A percentile compares a stretch with the other conserved stretches of the same genome.
These are phyloP conservation scores for Eptesicus fuscus DNA, from an alignment of 2,113 vertebrate genomes.

Conservation along the genomic window DNA sequence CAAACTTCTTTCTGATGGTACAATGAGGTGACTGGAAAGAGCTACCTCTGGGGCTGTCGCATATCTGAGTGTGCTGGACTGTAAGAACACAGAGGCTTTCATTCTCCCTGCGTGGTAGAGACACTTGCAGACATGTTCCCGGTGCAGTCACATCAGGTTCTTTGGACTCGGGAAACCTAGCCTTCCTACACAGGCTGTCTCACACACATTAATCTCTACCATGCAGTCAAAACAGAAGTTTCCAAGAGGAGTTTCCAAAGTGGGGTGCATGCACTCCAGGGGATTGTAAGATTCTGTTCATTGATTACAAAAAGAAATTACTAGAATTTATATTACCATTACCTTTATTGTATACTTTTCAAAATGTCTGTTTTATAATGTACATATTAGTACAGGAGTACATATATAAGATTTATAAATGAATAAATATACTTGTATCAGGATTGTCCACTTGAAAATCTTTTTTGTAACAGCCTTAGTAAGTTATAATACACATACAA, in stretches of 20 bases:
- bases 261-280: neutral
- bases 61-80: neutral
- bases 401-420: neutral
- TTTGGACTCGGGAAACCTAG: neutral
- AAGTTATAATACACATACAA: neutral
- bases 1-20: slow-evolving; percentile 32
- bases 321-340: neutral
- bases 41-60: neutral
- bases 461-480: neutral
- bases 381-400: neutral
- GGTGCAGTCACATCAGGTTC: neutral
- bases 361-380: neutral
- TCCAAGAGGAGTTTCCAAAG: neutral
- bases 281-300: neutral
- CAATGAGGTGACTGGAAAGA: neutral
- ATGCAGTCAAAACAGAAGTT: neutral
- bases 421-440: neutral
- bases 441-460: neutral
- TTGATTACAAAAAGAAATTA: neutral
- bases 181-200: neutral
- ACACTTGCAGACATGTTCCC: neutral
- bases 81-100: neutral
- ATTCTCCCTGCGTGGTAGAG: neutral
- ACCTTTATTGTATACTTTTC: neutral
- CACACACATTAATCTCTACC: neutral